These are phyloP conservation scores for Lathamus discolor DNA, from an alignment of 2,113 vertebrate species.

Conservation along the genomic window DNA sequence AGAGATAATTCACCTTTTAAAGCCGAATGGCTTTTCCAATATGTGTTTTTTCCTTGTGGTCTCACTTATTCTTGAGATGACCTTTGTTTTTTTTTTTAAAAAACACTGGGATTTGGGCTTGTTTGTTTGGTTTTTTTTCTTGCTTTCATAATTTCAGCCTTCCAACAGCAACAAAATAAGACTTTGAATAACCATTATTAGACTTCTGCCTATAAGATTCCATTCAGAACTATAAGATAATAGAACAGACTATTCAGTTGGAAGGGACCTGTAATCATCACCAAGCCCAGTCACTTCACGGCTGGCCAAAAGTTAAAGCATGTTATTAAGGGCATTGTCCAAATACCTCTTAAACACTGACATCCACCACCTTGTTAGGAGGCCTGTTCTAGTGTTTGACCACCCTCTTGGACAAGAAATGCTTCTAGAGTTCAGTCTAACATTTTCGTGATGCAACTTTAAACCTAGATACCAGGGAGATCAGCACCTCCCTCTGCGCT, in stretches of 20 bases:
- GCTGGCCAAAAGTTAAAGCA: background rate
- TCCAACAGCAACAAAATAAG: background rate
- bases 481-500: background rate
- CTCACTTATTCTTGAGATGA: background rate
- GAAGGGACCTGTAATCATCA: fast-evolving
- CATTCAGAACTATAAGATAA: background rate
- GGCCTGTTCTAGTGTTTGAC: no score
- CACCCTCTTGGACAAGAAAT: no score
- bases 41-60: background rate
- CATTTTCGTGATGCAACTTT: background rate
- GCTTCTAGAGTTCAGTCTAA: no score
- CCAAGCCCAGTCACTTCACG: background rate
- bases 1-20: background rate
- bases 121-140: background rate
- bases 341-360: no score
- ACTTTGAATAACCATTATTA: background rate
- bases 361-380: no score
- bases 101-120: background rate
- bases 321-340: background rate
- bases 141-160: background rate
- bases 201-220: background rate
- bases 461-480: background rate
- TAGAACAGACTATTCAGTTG: background rate
- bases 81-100: background rate
- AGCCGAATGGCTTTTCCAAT: background rate